Base-by-base conservation (phyloP, 2,888 invertebrate genomes). In the Julus scanicus region DNA sequence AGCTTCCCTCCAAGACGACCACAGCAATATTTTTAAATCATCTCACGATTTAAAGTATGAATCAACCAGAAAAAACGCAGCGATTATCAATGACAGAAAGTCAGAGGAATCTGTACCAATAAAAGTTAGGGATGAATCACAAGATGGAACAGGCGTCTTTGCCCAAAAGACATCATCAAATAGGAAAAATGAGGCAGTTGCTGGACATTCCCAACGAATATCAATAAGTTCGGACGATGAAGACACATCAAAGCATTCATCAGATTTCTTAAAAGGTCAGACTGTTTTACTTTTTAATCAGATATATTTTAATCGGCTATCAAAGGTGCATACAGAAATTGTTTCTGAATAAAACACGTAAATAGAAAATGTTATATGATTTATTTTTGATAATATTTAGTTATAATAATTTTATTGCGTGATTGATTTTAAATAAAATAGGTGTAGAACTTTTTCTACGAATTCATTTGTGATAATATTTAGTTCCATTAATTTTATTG, bases 1-100 rank as follows among this genome's bases (percentile, higher is more conserved):
- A 87, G 80, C 87, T 4, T 57, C 53, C 11, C 39, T 87, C 13
- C 80, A 87, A 1, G 87, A 87, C 15, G 86, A 86, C 84, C 39
- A 84, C 39, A 84, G 5, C 44, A 39, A 9, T n/a, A 13, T 84
- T 39, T 44, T 84, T 5, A 84, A 84, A 37, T 40, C 84, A 13
- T 6, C 39, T 84, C n/a, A 40, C n/a, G 44, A 84, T 84, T 84
- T 84, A 84, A 84, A 84, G 39, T 39, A 84, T 4, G 84, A 84
- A 39, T 17, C 84, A 84, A 37, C 39, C 17, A 84, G 44, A 37
- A 39, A 37, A 84, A 1, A 4, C 39, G 17, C 44, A 5, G 11
- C 39, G 63, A 3, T 5, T n/a, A n/a, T n/a, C 2, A n/a, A 63
- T n/a, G 63, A 63, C 2, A 63, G n/a, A 63, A 63, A 63, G 20